A percentile compares a stretch with the other conserved stretches of the same genome.
phyloP scores from a whole-genome alignment of 2,113 vertebrate genomes.

The Semnornis frantzii region DNA sequence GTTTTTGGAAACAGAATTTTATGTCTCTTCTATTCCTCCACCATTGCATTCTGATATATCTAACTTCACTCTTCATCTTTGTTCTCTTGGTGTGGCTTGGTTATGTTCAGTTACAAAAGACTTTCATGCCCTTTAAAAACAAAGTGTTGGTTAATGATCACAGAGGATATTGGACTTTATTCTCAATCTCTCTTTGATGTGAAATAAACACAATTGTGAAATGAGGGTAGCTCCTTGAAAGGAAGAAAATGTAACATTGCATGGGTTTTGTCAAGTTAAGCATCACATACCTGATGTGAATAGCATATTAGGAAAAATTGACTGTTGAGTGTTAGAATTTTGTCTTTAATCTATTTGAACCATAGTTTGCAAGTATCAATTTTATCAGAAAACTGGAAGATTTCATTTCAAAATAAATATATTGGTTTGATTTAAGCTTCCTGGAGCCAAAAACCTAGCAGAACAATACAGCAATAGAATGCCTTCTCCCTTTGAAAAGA shows the following conservation, averaged over 20 bases:
- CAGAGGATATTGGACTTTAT: not conserved
- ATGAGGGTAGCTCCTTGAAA: not conserved
- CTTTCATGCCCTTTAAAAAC: fast-evolving
- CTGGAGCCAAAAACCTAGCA: no score
- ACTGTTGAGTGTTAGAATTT: not conserved
- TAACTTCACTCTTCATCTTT: not conserved
- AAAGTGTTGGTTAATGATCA: not conserved
- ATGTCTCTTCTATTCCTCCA: not conserved
- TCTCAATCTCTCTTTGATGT: not conserved
- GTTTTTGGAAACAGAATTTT: not conserved
- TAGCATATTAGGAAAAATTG: not conserved
- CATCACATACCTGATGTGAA: not conserved
- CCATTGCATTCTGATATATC: not conserved
- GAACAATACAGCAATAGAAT: no score
- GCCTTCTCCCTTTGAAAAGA: no score
- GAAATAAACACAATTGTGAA: not conserved
- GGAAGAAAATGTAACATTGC: not conserved
- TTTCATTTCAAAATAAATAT: not conserved
- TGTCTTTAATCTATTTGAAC: not conserved
- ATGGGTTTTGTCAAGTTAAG: not conserved
- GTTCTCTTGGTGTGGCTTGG: not conserved
- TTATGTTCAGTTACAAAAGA: not conserved
- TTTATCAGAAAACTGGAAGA: not conserved
- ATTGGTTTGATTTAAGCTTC: no score
- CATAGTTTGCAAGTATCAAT: not conserved